These are phyloP conservation scores for Enteromius mattozi DNA, from an alignment of 2,797 vertebrate genomes.

Conservation along the genomic window DNA sequence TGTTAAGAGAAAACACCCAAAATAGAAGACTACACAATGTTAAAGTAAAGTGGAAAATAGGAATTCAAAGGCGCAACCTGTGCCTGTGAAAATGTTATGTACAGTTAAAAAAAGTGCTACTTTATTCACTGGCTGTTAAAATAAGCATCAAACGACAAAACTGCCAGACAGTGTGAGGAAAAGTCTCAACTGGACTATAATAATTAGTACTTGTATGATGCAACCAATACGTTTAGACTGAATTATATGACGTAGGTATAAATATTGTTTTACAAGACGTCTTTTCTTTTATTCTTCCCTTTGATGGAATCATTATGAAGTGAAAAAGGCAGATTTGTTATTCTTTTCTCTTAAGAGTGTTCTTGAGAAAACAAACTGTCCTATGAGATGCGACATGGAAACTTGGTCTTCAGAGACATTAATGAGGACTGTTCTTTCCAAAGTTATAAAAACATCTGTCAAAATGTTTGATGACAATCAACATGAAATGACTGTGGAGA, in stretches of 20 bases:
- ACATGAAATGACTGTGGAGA: neutral
- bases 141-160: neutral
- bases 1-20: slow-evolving; percentile 19
- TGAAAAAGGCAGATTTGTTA: neutral
- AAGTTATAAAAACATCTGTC: neutral
- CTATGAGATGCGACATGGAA: neutral
- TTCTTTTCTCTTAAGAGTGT: neutral
- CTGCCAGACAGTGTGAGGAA: neutral
- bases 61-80: neutral
- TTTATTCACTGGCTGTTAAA: neutral
- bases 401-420: neutral
- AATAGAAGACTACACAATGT: neutral
- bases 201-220: neutral
- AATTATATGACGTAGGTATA: neutral
- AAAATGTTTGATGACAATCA: neutral
- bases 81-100: neutral
- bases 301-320: neutral
- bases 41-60: neutral
- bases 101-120: neutral
- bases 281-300: neutral
- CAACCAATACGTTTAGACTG: neutral
- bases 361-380: neutral
- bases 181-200: neutral
- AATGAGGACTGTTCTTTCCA: neutral
- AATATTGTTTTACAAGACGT: neutral